Conservation (phyloP, 2,888 invertebrate genomes). For the Eledona agricola region DNA sequence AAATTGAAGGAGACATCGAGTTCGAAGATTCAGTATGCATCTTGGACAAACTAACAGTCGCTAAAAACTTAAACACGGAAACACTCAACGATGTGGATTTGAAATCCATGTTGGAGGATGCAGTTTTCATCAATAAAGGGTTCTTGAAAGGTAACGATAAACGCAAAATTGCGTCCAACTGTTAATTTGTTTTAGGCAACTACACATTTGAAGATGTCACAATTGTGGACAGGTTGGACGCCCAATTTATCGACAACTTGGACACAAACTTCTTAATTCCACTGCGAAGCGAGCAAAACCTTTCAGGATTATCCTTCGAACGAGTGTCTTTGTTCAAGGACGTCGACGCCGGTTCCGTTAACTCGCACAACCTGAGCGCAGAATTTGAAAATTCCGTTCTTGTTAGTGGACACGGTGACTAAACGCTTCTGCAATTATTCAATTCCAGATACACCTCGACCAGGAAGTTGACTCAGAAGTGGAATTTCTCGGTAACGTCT, state of each 20-base stretch:
- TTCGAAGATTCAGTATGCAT: conserved; percentile 57
- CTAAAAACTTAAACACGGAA: conserved; percentile 52
- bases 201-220: conserved; percentile 60
- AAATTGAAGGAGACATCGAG: conserved; percentile 55
- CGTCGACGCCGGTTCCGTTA: conserved; percentile 58
- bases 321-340: conserved; percentile 54
- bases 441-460: conserved; percentile 48
- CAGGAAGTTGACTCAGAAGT: conserved; percentile 62
- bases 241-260: conserved; percentile 63
- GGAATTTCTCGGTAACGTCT: conserved; percentile 57
- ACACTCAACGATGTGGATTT: conserved; percentile 60
- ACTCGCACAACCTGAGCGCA: conserved; percentile 60
- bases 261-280: conserved; percentile 63
- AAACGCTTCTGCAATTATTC: conserved; percentile 4
- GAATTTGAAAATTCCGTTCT: conserved; percentile 65
- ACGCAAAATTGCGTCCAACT: neutral
- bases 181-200: conserved; percentile 53
- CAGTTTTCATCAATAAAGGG: conserved; percentile 61
- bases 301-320: conserved; percentile 58
- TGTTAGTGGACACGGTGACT: conserved; percentile 60
- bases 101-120: conserved; percentile 60
- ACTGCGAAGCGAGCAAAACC: conserved; percentile 61
- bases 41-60: conserved; percentile 43
- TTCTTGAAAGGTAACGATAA: conserved; percentile 49
- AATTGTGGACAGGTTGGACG: conserved; percentile 60